A percentile compares a stretch with the other conserved stretches of the same genome.
Conservation (phyloP, 1,140 invertebrate species). For the Achatina immaculata region DNA sequence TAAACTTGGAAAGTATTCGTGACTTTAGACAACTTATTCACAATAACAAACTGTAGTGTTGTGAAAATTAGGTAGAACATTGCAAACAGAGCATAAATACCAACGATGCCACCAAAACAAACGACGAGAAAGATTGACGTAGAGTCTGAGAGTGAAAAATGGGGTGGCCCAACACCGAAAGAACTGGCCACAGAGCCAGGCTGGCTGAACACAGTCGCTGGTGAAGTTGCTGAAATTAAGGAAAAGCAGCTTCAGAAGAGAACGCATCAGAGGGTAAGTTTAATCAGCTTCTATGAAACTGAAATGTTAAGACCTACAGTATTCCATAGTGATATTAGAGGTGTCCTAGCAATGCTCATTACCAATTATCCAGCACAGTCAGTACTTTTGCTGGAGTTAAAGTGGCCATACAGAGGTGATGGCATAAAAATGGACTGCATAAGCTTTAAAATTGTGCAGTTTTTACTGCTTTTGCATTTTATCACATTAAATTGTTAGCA, state of each 20-base stretch:
- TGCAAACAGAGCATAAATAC: neutral
- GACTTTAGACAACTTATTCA: neutral
- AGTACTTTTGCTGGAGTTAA: no score
- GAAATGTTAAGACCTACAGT: no score
- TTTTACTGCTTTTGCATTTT: no score
- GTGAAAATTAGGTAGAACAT: neutral
- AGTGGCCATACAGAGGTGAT: no score
- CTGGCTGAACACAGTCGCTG: neutral
- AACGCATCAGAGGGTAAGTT: slow-evolving; percentile 1
- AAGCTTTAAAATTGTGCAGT: no score
- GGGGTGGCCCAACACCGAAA: neutral
- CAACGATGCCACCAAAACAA: neutral
- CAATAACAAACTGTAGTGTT: neutral
- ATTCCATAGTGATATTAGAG: no score
- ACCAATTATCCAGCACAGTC: no score
- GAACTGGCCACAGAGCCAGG: neutral
- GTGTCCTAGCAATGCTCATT: no score
- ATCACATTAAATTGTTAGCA: no score
- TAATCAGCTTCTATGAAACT: no score
- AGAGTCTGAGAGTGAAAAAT: neutral
- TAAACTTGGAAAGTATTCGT: neutral
- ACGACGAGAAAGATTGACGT: neutral
- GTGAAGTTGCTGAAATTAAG: slow-evolving; percentile 1
- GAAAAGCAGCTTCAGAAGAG: neutral
- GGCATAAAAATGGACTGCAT: no score